Base-by-base conservation (phyloP, 2,113 vertebrate species). In the Mugil cephalus region DNA sequence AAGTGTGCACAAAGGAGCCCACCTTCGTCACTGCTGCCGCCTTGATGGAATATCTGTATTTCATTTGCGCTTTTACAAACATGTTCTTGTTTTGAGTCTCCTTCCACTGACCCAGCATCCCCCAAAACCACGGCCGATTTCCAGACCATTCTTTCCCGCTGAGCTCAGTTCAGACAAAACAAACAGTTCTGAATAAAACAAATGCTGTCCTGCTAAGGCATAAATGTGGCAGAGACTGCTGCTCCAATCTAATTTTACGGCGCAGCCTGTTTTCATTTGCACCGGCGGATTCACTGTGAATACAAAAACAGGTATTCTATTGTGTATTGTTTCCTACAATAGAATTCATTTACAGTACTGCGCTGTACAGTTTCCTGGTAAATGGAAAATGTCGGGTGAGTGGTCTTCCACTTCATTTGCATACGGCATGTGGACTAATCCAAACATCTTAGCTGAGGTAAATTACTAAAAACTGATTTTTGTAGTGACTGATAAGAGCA, bases 81-180 rank as follows among this genome's bases (percentile, higher is more conserved):
- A n/a, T 38, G 34, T 21, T 4, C 6, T 46, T 52, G 50, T 43
- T 40, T 18, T 65, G 54, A 38, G 12, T 45, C 9, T 34, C 54
- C 1, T 14, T 46, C 59, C 8, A 39, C 75, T 54, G 18, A 53
- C 54, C 45, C 14, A 8, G 30, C 42, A 51, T 71, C 45, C 18
- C 8, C 10, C n/a, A n/a, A 69, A 59, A 46, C 14, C 0, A 21
- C 45, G 60, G 72, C 58, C 46, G 19, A 74, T 79, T 67, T 74
- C 47, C 50, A 43, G 59, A 21, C 24, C 0, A 36, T 63, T 77
- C 54, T 38, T 59, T n/a, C 30, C 68, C 15, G 4, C 65, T 65
- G 71, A 74, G 39, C 34, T 17, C 12, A n/a, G n/a, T 19, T 71
- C 74, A 83, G 55, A 73, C 74, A 64, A 63, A 82, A 80, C 75